These are phyloP conservation scores for Agriotes lineatus DNA, from an alignment of 2,888 invertebrate genomes.

Conservation along the genomic window DNA sequence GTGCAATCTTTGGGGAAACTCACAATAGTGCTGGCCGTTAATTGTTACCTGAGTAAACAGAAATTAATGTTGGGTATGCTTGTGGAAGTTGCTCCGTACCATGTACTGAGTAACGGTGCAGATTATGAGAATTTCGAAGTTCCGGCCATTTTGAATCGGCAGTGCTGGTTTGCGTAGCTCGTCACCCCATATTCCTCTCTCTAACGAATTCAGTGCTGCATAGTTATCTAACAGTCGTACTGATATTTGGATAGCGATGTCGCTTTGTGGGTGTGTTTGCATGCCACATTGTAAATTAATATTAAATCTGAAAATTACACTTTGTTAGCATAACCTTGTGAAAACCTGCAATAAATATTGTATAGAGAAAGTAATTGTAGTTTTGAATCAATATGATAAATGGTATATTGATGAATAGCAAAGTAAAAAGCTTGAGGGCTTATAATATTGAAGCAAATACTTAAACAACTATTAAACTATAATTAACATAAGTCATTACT, in stretches of 20 bases:
- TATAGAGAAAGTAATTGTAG: too few species aligned
- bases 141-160: conserved; percentile 74
- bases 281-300: conserved; percentile 84
- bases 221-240: conserved; percentile 70
- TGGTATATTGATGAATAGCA: too few species aligned
- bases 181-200: conserved; percentile 71
- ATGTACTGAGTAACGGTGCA: conserved; percentile 68
- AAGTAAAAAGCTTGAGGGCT: too few species aligned
- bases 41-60: conserved; percentile 74
- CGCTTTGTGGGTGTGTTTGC: conserved; percentile 78
- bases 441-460: too few species aligned
- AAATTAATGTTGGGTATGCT: too few species aligned
- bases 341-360: too few species aligned
- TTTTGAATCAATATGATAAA: too few species aligned
- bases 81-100: too few species aligned
- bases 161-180: conserved; percentile 71
- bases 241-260: conserved; percentile 82
- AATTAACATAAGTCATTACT: too few species aligned
- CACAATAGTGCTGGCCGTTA: conserved; percentile 83
- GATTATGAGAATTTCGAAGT: conserved; percentile 80
- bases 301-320: conserved; percentile 77
- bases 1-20: conserved; percentile 81
- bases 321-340: too few species aligned
- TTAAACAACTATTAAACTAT: too few species aligned
- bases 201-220: conserved; percentile 71